phyloP scores from a whole-genome alignment of 2,797 vertebrate genomes.

The Iguana delicatissima region DNA sequence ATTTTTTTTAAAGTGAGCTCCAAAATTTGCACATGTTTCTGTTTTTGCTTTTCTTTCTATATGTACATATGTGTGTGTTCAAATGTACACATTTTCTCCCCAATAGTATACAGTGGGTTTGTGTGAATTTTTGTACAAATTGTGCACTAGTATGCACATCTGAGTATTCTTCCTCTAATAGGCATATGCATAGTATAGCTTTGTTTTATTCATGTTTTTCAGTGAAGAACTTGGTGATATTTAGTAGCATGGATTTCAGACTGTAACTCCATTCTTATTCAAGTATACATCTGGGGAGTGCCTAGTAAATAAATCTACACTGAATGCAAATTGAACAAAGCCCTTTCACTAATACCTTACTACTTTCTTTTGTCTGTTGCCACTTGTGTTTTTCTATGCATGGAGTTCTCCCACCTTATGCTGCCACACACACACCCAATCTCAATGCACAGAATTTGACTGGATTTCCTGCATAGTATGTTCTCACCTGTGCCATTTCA shows the following conservation, averaged over 20 bases:
- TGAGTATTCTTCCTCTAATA: not conserved
- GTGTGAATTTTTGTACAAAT: not conserved
- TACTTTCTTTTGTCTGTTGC: not conserved
- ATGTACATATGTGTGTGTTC: not conserved
- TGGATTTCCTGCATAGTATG: not conserved
- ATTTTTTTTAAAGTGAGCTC: not conserved
- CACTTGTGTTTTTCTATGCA: not conserved
- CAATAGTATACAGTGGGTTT: not conserved
- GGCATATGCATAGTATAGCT: not conserved
- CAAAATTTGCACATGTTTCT: not conserved
- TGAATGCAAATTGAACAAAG: not conserved
- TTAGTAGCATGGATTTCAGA: not conserved
- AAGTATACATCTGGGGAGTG: not conserved
- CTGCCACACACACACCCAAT: too few relatives aligned
- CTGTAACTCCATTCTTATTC: not conserved
- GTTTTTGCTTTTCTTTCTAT: not conserved
- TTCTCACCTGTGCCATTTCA: not conserved
- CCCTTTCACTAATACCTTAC: not conserved
- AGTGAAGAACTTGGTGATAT: too few relatives aligned
- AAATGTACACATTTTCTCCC: not conserved
- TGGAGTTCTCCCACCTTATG: not conserved
- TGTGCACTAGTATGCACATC: not conserved
- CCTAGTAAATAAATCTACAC: not conserved
- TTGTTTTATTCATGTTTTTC: too few relatives aligned
- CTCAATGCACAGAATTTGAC: not conserved